Evolutionary conservation across 2,113 vertebrate species (phyloP).

Genomic region (Ariopsis seemanni): DNA sequence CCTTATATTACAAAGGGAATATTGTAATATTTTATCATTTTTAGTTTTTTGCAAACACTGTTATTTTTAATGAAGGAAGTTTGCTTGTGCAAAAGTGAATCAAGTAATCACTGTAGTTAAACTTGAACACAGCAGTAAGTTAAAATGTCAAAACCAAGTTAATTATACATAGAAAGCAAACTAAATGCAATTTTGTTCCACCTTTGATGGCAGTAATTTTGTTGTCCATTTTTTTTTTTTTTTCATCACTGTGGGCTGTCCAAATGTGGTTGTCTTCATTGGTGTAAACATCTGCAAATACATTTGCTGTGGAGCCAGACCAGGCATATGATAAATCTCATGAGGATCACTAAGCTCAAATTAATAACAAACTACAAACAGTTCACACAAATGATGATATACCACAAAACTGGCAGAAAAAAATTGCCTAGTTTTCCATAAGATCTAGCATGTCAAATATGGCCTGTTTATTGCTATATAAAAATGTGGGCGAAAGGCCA

Average conservation of each 20-base stretch:
- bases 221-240: slow-evolving; percentile 64
- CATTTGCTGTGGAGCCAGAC: slow-evolving; percentile 64
- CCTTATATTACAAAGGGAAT: too few species aligned
- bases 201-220: slow-evolving; percentile 70
- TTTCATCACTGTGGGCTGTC: slow-evolving; percentile 62
- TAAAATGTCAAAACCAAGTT: slow-evolving; percentile 60
- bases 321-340: slow-evolving; percentile 62
- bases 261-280: slow-evolving; percentile 63
- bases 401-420: slow-evolving; percentile 57
- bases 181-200: slow-evolving; percentile 66
- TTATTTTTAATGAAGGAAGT: too few species aligned
- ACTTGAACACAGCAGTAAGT: slow-evolving; percentile 49
- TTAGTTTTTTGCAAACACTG: background rate
- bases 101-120: slow-evolving; percentile 40
- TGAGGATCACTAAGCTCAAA: slow-evolving; percentile 60
- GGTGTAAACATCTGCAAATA: slow-evolving; percentile 69
- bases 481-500: slow-evolving; percentile 61
- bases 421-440: slow-evolving; percentile 20
- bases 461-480: slow-evolving; percentile 68
- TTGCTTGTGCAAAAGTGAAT: background rate
- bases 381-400: slow-evolving; percentile 66
- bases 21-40: background rate
- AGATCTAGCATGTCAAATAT: slow-evolving; percentile 55
- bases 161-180: slow-evolving; percentile 56
- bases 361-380: slow-evolving; percentile 72